Base-by-base conservation (phyloP, 1,140 invertebrate genomes). In the Idris sp. region DNA sequence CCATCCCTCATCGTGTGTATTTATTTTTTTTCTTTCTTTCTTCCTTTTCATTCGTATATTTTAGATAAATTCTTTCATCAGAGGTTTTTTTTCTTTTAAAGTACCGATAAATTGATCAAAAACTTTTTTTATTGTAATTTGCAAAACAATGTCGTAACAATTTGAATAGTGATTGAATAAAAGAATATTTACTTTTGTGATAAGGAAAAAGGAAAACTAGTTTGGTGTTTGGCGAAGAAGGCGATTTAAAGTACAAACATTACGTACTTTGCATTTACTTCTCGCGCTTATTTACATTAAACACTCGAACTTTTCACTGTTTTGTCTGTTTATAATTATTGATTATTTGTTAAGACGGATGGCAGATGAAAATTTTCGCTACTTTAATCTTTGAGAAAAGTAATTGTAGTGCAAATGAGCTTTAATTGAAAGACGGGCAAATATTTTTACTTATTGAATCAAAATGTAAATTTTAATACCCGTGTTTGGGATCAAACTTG, bases 1-100 rank as follows among this genome's bases (percentile, higher is more conserved):
- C 72, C 58, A 74, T 74, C 54, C 35, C 64, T 73, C 59, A 61
- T 68, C 59, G 59, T 53, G 64, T 62, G 30, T 72, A 62, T 73
- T 72, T 62, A 62, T 62, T 73, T 74, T 62, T 64, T 62, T 53
- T 44, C 43, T 6, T 19, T 53, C 22, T 58, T 46, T 35, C 56
- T 59, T 26, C 30, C 36, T 51, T 59, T 72, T 72, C 44, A 65
- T 64, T 75, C 62, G 49, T 64, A 69, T 54, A 72, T 67, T 48
- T 72, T 62, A 35, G 48, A 40, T 56, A 67, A 53, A 51, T 62
- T 76, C 67, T 61, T 61, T 72, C 67, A 44, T 56, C 40, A 62
- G 41, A n/a, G n/a, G n/a, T n/a, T n/a, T n/a, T n/a, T n/a, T n/a
- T n/a, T n/a, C n/a, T n/a, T n/a, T n/a, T n/a, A n/a, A n/a, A n/a